These are phyloP conservation scores for Eupithecia centaureata DNA, from an alignment of 2,888 invertebrate species.

Conservation along the genomic window DNA sequence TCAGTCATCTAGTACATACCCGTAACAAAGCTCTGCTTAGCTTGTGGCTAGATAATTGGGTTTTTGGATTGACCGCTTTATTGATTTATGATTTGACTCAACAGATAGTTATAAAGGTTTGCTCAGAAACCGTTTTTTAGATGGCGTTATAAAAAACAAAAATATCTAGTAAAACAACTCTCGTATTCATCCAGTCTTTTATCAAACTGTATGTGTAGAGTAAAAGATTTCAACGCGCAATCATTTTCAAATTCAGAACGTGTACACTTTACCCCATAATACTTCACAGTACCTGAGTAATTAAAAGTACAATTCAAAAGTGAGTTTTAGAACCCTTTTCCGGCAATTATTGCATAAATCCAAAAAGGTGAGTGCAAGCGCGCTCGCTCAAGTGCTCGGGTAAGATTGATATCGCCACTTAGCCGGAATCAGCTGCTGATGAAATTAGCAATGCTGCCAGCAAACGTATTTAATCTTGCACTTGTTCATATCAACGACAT, in stretches of 20 bases:
- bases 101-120: constrained; percentile 1
- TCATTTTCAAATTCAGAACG: neutral
- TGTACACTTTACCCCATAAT: neutral
- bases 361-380: constrained; percentile 48
- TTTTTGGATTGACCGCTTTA: no score
- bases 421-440: constrained; percentile 69
- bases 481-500: constrained; percentile 53
- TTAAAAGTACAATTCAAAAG: constrained; percentile 15
- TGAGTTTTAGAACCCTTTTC: constrained; percentile 39
- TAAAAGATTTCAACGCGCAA: neutral
- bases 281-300: neutral
- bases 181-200: neutral
- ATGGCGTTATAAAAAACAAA: neutral
- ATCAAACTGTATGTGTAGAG: neutral
- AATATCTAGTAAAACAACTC: neutral
- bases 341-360: constrained; percentile 47
- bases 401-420: constrained; percentile 72
- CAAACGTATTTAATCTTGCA: constrained; percentile 49
- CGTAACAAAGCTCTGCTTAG: no score
- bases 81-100: constrained; percentile 4
- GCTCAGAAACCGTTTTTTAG: neutral
- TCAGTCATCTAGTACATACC: no score
- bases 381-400: constrained; percentile 57
- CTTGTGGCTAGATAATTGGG: no score
- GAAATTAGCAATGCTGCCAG: constrained; percentile 65